Evolutionary conservation across 2,797 vertebrate genomes (phyloP).

Genomic region (Rhincodon typus): DNA sequence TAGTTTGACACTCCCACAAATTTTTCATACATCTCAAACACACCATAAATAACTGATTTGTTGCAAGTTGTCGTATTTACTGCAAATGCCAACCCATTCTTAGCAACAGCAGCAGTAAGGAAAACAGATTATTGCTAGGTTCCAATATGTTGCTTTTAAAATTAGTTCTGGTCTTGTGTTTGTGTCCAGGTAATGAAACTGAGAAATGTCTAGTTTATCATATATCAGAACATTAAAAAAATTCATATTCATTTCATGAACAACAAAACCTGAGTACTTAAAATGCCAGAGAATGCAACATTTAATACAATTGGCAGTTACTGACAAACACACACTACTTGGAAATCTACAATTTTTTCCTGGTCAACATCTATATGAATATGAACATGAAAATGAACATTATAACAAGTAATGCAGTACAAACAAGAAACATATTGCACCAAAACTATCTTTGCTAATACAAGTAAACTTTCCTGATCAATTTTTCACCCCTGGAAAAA

Average conservation of each 20-base stretch:
- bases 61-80: neutral
- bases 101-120: neutral
- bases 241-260: neutral
- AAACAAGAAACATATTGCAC: neutral
- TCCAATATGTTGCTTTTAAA: neutral
- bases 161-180: neutral
- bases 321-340: neutral
- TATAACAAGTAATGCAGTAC: neutral
- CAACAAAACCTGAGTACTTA: too few relatives aligned
- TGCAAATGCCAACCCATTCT: neutral
- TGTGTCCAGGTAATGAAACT: neutral
- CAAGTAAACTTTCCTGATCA: neutral
- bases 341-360: neutral
- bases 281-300: neutral
- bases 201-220: neutral
- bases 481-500: neutral
- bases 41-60: neutral
- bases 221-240: neutral
- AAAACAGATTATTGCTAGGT: neutral
- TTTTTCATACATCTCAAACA: neutral
- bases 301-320: neutral
- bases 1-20: neutral
- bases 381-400: neutral
- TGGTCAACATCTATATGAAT: neutral
- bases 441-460: neutral